Base-by-base conservation (phyloP, 2,113 vertebrate genomes). In the Heloderma charlesbogerti region DNA sequence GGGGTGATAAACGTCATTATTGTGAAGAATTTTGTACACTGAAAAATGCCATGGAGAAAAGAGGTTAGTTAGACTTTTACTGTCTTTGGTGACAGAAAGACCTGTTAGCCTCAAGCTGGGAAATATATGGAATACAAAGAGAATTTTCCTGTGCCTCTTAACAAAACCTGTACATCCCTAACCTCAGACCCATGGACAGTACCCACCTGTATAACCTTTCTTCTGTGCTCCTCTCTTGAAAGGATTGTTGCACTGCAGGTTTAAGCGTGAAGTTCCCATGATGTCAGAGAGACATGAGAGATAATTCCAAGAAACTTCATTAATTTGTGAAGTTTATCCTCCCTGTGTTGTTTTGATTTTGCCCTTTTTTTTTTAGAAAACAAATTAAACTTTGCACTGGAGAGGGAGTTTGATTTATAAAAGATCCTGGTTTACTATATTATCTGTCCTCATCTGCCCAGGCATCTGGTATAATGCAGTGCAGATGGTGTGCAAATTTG, bases 361-460 rank as follows among this genome's bases (percentile, higher is more conserved):
- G 15, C 37, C 45, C 37, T n/a, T 77, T 91, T n/a, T 77, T 91
- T 6, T 92, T 8, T 77, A 40, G 34, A n/a, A 93, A 90, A 91
- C 66, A 1, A 86, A 1, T 63, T 82, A 0, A 74, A 82, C 94
- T 88, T 90, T 78, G 31, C 29, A 45, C 3, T n/a, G 84, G 45
- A 18, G 25, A 31, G 9, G 0, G 43, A 1, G 60, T 63, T 92
- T 20, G 54, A 16, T 85, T 37, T 86, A 20, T 57, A 87, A 88
- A 66, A 82, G 29, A n/a, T 79, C 22, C 57, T 81, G 31, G 79
- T 9, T n/a, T 91, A 63, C 82, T 87, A 0, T 89, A 86, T 66
- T 77, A 6, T 91, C 84, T 71, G 4, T 18, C 20, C 20, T 29
- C 0, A 34, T 71, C 0, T 1, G 27, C 60, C 0, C 0, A 51